A percentile compares a stretch with the other conserved stretches of the same genome.
Conservation (phyloP, 2,113 vertebrate species). For the Hymenochirus boettgeri region DNA sequence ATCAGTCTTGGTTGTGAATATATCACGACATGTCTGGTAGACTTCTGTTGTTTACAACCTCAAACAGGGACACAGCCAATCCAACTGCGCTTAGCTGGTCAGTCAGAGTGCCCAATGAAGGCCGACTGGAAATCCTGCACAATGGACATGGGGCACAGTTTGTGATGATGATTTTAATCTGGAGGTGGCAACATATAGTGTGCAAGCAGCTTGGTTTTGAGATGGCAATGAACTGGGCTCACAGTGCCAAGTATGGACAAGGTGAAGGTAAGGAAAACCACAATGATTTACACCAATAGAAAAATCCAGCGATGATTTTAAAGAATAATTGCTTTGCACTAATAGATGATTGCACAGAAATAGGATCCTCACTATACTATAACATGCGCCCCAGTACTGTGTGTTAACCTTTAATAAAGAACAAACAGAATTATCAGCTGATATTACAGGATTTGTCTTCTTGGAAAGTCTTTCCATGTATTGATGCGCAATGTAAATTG, state of each 20-base stretch:
- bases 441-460: no score
- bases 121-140: conserved; percentile 87
- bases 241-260: conserved; percentile 89
- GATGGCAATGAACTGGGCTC: conserved; percentile 84
- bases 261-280: conserved; percentile 75
- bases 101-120: conserved; percentile 66
- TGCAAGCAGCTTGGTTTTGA: conserved; percentile 87
- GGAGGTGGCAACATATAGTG: conserved; percentile 74
- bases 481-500: no score
- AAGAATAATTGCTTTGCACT: no score
- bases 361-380: no score
- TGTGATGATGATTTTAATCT: conserved; percentile 91
- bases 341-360: no score
- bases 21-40: conserved; percentile 32
- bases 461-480: no score
- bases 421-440: no score
- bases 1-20: conserved; percentile 8
- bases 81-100: conserved; percentile 77
- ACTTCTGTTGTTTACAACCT: conserved; percentile 41
- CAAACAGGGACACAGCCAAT: conserved; percentile 49
- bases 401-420: no score
- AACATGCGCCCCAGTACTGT: no score
- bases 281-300: no score
- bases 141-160: conserved; percentile 90
- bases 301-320: no score